Evolutionary conservation across 92 coral and sea anemone genomes (phyloP), one percentile per base, ranked within the genome.

Genomic region (Blastomussa wellsi): DNA sequence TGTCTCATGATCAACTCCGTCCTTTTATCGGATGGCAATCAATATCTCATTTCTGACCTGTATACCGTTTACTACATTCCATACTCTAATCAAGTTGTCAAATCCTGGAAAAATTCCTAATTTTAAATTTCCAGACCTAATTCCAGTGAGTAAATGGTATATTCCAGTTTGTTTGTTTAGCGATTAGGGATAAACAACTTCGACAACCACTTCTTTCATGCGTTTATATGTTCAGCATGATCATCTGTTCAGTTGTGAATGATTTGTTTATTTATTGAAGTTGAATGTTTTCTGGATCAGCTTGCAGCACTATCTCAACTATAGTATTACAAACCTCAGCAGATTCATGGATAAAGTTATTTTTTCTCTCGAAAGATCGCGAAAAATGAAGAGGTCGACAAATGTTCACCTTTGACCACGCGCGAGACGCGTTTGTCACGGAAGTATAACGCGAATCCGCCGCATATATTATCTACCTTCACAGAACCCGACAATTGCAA

Each of bases 371-470:
- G 60, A 74, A 74, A 26, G 79, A 74, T 33, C 76, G 49, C 48
- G 49, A 72, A 68, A 36, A 69, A 19, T 71, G 36, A 70, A 38
- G 1, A 41, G 57, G 60, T n/a, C 38, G 28, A 24, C 2, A 33
- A 65, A 11, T 60, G 28, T 72, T 38, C 65, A 68, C 85, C 79
- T 55, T 59, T 57, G 33, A 53, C 39, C 72, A 22, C 73, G 86
- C 79, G 80, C 35, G 86, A 33, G 59, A 33, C 78, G 87, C 72
- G 81, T 83, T 49, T 57, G 87, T 83, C 81, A 83, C 87, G 87
- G 74, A 73, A 57, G 26, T 41, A 2, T 37, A 29, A 5, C 77
- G 47, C 32, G 86, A 67, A 64, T 26, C 24, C 49, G 47, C 36
- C 24, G 20, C 19, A 67, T n/a, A 13, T 68, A 68, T 14, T 3